Conservation (phyloP, 2,797 vertebrate genomes). For the Pantherophis vulpinus region DNA sequence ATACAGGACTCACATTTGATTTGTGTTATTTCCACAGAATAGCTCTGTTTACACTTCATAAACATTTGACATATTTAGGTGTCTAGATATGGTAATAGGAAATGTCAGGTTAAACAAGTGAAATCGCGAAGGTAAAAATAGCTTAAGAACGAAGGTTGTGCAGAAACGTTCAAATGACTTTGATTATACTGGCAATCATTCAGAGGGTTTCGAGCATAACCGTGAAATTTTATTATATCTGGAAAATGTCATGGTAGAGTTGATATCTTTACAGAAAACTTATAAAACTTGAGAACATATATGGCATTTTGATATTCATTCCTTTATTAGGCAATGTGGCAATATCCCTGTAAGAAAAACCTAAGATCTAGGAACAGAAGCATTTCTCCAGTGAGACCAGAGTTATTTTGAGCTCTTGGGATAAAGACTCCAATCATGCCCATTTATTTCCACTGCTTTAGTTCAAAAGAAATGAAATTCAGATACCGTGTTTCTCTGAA, state of each 20-base stretch:
- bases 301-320: constrained; percentile 33
- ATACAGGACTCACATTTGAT: constrained; percentile 36
- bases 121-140: constrained; percentile 49
- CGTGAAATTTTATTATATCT: constrained; percentile 54
- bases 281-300: constrained; percentile 45
- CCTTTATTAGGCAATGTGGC: constrained; percentile 1
- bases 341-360: background rate
- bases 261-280: constrained; percentile 51
- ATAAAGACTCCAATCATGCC: background rate
- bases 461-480: background rate
- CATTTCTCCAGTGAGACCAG: constrained; percentile 3
- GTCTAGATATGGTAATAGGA: constrained; percentile 50
- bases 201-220: constrained; percentile 41
- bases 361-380: background rate
- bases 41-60: constrained; percentile 22
- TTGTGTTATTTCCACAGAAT: constrained; percentile 28
- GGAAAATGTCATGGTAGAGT: constrained; percentile 44
- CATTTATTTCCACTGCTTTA: background rate
- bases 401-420: constrained; percentile 2
- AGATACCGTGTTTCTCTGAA: too few species aligned
- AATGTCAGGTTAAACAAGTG: constrained; percentile 60
- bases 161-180: constrained; percentile 47
- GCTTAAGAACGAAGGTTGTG: constrained; percentile 38
- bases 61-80: constrained; percentile 50
- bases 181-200: constrained; percentile 53